A percentile compares a stretch with the other conserved stretches of the same genome.
phyloP scores from a whole-genome alignment of 92 coral and sea anemone genomes.

The Umimayanthus chanpuru region DNA sequence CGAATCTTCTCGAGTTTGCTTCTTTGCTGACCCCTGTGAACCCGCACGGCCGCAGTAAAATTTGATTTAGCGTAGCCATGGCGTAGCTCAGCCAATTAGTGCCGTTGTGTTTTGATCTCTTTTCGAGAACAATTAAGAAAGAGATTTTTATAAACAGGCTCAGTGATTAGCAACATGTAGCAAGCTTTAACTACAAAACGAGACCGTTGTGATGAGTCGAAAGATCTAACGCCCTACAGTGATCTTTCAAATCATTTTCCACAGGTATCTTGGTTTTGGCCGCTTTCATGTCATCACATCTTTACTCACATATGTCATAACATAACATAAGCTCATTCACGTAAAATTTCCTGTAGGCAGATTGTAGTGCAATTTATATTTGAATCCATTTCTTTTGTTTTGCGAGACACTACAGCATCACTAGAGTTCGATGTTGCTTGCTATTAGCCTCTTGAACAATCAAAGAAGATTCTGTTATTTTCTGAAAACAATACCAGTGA shows the following conservation, averaged over 20 bases:
- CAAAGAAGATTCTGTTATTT: neutral
- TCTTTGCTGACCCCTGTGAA: neutral
- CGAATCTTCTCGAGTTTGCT: neutral
- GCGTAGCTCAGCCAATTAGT: neutral
- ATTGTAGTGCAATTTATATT: neutral
- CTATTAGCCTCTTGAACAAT: neutral
- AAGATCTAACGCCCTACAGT: neutral
- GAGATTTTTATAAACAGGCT: neutral
- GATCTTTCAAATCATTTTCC: neutral
- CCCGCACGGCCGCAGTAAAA: neutral
- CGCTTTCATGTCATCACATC: too few relatives aligned
- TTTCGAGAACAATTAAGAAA: neutral
- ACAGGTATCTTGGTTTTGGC: too few relatives aligned
- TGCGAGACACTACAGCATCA: too few relatives aligned
- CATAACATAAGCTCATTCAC: too few relatives aligned
- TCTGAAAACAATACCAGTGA: neutral
- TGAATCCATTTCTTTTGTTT: too few relatives aligned
- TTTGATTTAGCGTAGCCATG: neutral
- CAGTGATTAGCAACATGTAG: neutral
- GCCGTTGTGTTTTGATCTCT: neutral
- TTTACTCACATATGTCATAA: too few relatives aligned
- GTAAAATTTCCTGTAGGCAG: neutral
- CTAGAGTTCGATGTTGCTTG: neutral
- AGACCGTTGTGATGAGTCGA: neutral
- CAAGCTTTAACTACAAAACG: neutral